phyloP scores from a whole-genome alignment of 1,140 invertebrate species.

The Drosophila triauraria region DNA sequence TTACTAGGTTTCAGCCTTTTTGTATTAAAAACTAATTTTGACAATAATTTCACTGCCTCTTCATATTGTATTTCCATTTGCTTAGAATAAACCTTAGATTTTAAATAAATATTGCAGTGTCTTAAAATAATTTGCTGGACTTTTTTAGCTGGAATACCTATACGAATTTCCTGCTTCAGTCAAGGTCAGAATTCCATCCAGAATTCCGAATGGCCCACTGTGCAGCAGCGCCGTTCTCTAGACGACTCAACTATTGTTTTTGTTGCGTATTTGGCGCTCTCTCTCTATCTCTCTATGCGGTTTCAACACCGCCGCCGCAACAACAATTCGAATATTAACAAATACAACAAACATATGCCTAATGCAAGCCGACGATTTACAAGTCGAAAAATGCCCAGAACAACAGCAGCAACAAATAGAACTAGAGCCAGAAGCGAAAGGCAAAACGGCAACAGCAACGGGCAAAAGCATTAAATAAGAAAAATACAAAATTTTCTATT shows the following conservation, averaged over 20 bases:
- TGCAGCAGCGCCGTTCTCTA: conserved; percentile 9
- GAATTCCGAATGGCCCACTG: conserved; percentile 25
- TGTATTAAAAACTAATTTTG: not conserved
- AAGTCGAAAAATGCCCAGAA: conserved; percentile 67
- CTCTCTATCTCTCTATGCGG: conserved; percentile 43
- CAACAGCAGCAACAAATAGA: conserved; percentile 25
- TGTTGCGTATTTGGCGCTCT: conserved; percentile 55
- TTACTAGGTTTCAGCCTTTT: not conserved
- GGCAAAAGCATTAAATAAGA: conserved; percentile 77
- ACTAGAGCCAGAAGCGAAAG: conserved; percentile 18
- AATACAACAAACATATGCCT: conserved; percentile 71
- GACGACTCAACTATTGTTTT: conserved; percentile 31
- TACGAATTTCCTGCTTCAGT: not conserved
- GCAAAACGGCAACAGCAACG: conserved; percentile 36
- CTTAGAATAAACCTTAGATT: not conserved
- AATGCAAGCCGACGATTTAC: conserved; percentile 84
- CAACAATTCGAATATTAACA: conserved; percentile 81
- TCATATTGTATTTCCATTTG: not conserved
- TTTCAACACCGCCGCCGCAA: conserved; percentile 66
- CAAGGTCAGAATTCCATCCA: conserved; percentile 15
- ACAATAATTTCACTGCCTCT: no score
- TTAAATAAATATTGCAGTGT: not conserved
- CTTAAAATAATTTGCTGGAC: not conserved
- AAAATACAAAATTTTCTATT: conserved; percentile 80
- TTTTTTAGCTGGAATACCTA: not conserved